phyloP scores from a whole-genome alignment of 2,888 invertebrate genomes.

The Trypoxylon attenuatum region DNA sequence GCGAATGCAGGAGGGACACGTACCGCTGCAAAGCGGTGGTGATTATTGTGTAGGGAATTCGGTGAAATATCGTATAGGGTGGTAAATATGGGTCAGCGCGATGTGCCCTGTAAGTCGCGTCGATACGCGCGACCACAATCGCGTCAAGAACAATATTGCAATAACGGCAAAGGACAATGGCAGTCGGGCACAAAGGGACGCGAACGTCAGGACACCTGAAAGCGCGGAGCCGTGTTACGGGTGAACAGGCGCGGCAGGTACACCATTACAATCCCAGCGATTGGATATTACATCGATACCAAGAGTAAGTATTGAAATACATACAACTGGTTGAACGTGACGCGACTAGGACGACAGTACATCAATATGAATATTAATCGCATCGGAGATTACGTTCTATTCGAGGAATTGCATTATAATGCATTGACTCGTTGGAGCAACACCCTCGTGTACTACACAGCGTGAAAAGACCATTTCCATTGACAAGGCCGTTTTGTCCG shows the following conservation, averaged over 20 bases:
- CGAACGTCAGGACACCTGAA: neutral
- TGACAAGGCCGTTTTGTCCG: neutral
- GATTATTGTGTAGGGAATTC: no score
- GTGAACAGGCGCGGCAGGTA: neutral
- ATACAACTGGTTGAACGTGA: slow-evolving; percentile 6
- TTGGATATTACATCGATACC: slow-evolving; percentile 5
- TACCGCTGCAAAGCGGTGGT: no score
- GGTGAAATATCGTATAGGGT: neutral
- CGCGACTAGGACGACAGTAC: neutral
- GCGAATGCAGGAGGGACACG: no score
- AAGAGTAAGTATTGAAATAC: slow-evolving; percentile 11
- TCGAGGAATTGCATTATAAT: neutral
- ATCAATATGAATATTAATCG: neutral
- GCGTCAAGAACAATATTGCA: neutral
- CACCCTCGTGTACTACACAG: no score
- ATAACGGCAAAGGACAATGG: no score
- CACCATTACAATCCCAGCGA: neutral
- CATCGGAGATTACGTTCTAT: neutral
- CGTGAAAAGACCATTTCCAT: no score
- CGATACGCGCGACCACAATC: no score
- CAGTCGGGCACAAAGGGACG: no score
- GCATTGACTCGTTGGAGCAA: neutral
- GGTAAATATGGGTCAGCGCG: neutral
- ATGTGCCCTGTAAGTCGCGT: neutral
- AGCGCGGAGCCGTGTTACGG: neutral